Conservation (phyloP, 2,113 vertebrate genomes). For the Gallinago undulata region DNA sequence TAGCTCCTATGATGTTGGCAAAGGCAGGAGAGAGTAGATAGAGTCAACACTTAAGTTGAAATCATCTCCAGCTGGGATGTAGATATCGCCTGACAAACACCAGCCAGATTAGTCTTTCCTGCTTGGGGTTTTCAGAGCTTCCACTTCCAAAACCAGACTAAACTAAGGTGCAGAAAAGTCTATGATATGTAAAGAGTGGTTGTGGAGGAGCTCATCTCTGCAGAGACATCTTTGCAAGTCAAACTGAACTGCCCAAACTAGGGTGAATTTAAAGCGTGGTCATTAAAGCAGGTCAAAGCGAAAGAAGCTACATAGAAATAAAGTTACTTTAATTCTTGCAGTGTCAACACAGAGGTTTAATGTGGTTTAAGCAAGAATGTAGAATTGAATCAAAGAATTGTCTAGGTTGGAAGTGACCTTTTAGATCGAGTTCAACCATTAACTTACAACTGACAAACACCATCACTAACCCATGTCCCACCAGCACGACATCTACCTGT, state of each 20-base stretch:
- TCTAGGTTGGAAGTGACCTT: background rate
- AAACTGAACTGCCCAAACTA: background rate
- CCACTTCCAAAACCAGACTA: background rate
- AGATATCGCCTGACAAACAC: background rate
- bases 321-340: background rate
- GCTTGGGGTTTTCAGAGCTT: background rate
- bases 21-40: background rate
- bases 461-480: background rate
- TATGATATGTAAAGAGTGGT: background rate
- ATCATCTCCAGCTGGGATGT: background rate
- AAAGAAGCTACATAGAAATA: background rate
- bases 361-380: background rate
- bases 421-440: background rate
- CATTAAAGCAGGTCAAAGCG: background rate
- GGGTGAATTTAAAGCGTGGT: background rate
- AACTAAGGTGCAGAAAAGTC: background rate
- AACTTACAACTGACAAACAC: background rate
- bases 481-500: background rate
- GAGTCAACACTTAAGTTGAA: background rate
- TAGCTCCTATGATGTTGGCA: background rate
- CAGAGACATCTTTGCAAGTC: background rate
- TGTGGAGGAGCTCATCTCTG: background rate
- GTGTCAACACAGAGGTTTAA: background rate
- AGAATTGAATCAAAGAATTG: background rate
- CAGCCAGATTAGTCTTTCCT: background rate